Evolutionary conservation across 1,140 invertebrate species (phyloP).

Genomic region (Luehdorfia chinensis): DNA sequence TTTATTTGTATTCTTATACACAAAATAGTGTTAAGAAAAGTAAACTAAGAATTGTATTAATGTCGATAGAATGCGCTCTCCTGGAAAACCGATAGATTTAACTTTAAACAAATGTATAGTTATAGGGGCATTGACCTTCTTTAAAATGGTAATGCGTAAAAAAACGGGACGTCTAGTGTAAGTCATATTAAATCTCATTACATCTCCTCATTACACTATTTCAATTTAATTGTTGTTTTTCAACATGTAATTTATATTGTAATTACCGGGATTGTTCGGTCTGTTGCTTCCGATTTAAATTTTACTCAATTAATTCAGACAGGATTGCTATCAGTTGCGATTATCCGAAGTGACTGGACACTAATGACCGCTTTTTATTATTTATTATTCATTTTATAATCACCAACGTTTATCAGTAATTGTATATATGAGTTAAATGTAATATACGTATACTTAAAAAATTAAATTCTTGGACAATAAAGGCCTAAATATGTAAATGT

Average conservation of each 20-base stretch:
- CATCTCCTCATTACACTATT: background rate
- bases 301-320: background rate
- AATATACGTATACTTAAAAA: too few relatives aligned
- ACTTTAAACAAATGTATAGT: too few relatives aligned
- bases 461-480: too few relatives aligned
- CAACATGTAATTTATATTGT: background rate
- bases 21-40: too few relatives aligned
- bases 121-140: constrained; percentile 1
- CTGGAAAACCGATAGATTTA: too few relatives aligned
- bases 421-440: too few relatives aligned
- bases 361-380: constrained; percentile 1
- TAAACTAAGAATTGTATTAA: too few relatives aligned
- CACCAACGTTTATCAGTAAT: too few relatives aligned
- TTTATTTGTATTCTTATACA: too few relatives aligned
- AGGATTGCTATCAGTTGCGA: background rate
- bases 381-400: constrained; percentile 1
- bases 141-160: background rate
- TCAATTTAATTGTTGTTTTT: background rate
- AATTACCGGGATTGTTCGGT: constrained; percentile 8
- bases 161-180: background rate
- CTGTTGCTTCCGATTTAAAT: constrained; percentile 3
- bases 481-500: too few relatives aligned
- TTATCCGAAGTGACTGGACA: background rate
- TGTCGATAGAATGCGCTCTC: too few relatives aligned
- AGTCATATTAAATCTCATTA: background rate